Conservation (phyloP, 2,888 invertebrate species). For the Thumatha senex region DNA sequence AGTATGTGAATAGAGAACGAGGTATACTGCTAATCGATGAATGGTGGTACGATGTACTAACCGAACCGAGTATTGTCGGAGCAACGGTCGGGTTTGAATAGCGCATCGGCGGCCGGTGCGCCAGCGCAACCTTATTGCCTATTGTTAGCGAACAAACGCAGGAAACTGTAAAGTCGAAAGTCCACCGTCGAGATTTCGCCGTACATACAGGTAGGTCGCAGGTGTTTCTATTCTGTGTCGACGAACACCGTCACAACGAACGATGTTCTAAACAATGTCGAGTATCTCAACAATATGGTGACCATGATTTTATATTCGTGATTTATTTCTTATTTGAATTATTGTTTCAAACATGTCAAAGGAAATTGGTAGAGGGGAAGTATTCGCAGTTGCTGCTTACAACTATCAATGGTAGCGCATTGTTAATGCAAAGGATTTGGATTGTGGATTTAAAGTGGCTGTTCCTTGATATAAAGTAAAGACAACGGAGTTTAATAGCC, state of each 20-base stretch:
- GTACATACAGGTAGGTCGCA: conserved; percentile 77
- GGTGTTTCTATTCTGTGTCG: conserved; percentile 62
- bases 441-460: too few species aligned
- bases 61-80: conserved; percentile 49
- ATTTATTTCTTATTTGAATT: neutral
- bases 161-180: conserved; percentile 81
- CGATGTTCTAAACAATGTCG: conserved; percentile 62
- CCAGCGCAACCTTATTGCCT: conserved; percentile 66
- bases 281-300: conserved; percentile 9
- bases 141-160: conserved; percentile 79
- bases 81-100: conserved; percentile 62
- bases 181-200: conserved; percentile 72
- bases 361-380: too few species aligned
- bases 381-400: too few species aligned
- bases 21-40: conserved; percentile 41
- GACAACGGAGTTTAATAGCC: too few species aligned
- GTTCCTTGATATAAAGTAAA: too few species aligned
- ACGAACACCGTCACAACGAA: conserved; percentile 47
- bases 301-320: conserved; percentile 6
- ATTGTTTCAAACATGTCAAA: neutral
- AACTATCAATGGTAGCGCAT: too few species aligned
- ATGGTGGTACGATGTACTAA: conserved; percentile 51
- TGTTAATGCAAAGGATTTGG: too few species aligned
- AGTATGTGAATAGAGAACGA: conserved; percentile 11
- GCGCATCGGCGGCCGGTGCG: conserved; percentile 56